These are phyloP conservation scores for Strix aluco DNA, from an alignment of 2,113 vertebrate genomes.

Conservation along the genomic window DNA sequence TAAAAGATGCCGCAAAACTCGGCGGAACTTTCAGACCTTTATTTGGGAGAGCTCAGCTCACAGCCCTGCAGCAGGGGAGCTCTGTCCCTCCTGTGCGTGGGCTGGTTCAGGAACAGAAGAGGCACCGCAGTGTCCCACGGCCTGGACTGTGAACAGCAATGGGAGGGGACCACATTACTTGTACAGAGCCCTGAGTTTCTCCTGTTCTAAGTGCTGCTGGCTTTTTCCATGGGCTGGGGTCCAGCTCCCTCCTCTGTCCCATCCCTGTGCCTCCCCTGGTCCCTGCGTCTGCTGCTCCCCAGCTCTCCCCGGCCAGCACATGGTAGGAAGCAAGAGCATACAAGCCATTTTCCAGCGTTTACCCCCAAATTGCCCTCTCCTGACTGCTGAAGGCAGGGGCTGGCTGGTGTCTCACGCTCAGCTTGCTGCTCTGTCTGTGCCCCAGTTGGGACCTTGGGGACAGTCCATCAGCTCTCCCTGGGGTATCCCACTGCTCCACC, in stretches of 20 bases:
- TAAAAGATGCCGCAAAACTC: not conserved
- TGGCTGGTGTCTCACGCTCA: not conserved
- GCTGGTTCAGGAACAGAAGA: not conserved
- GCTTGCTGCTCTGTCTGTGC: not conserved
- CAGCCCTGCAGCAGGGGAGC: not conserved
- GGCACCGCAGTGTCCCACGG: fast-evolving
- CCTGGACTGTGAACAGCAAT: fast-evolving
- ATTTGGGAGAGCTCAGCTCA: not conserved
- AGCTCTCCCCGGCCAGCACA: not conserved
- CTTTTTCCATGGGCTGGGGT: not conserved
- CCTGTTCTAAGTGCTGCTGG: not conserved
- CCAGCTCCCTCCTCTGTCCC: not conserved
- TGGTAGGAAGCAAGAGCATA: fast-evolving
- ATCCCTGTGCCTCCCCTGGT: not conserved
- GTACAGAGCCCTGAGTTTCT: not conserved
- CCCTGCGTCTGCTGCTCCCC: not conserved
- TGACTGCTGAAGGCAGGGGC: not conserved
- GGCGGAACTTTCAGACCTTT: not conserved
- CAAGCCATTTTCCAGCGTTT: fast-evolving
- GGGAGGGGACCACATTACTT: not conserved
- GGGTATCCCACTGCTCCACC: fast-evolving
- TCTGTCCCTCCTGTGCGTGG: not conserved
- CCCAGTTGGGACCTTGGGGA: not conserved
- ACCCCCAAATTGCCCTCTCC: not conserved
- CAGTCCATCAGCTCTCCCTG: fast-evolving